These are phyloP conservation scores for Arenaria interpres DNA, from an alignment of 2,113 vertebrate genomes.

Conservation along the genomic window DNA sequence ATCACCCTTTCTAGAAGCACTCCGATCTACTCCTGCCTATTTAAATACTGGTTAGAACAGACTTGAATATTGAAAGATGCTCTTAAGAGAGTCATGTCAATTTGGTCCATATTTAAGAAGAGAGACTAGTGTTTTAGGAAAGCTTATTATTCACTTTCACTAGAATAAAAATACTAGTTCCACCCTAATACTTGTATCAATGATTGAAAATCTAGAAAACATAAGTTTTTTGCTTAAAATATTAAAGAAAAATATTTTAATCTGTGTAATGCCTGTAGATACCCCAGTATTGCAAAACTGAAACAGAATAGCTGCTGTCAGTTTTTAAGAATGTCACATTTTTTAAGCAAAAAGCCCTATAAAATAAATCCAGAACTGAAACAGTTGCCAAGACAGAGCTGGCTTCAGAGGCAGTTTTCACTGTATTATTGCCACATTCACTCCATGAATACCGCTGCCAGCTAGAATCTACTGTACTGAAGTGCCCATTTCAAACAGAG, in stretches of 20 bases:
- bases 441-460: not conserved
- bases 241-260: not conserved
- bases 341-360: not conserved
- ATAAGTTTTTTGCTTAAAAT: not conserved
- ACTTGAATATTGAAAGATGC: not conserved
- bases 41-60: not conserved
- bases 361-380: not conserved
- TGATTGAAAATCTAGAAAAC: not conserved
- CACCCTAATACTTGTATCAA: not conserved
- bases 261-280: not conserved
- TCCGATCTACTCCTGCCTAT: not conserved
- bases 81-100: not conserved
- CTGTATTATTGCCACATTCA: not conserved
- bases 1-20: not conserved
- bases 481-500: not conserved
- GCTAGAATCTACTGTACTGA: not conserved
- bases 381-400: not conserved
- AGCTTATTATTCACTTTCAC: not conserved
- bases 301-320: not conserved
- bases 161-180: not conserved
- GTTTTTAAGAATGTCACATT: not conserved
- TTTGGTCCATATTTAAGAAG: not conserved
- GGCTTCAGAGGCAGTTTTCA: not conserved
- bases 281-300: not conserved
- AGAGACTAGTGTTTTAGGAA: not conserved